Percentiles rank a stretch among this genome's conserved stretches.
Evolutionary conservation across 37 sponge, comb jelly and placozoan genomes (phyloP).

Genomic region (Haliclona indistincta): DNA sequence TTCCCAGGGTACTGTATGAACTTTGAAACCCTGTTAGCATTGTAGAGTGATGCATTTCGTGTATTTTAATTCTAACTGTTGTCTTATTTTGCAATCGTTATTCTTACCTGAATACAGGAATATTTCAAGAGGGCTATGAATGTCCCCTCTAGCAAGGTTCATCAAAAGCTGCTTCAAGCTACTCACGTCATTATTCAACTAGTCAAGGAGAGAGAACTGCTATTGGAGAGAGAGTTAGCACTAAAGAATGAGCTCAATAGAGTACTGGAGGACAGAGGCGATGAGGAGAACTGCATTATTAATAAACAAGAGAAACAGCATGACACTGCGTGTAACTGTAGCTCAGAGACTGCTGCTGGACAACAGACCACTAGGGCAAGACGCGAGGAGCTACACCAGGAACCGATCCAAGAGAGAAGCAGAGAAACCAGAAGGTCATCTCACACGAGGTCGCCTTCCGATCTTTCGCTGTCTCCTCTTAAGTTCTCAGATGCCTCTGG

Average conservation of each 20-base stretch:
- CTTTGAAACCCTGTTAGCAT: too few species aligned
- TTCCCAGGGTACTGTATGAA: too few species aligned
- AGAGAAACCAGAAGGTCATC: too few species aligned
- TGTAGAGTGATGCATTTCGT: too few species aligned
- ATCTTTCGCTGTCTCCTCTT: slow-evolving; percentile 3
- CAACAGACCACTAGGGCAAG: too few species aligned
- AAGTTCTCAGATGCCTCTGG: not conserved
- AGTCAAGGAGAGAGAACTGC: slow-evolving; percentile 31
- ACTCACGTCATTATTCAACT: slow-evolving; percentile 61
- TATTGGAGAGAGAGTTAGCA: not conserved
- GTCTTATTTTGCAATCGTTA: slow-evolving; percentile 16
- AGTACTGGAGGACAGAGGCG: not conserved
- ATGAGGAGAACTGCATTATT: not conserved
- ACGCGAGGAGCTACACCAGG: too few species aligned
- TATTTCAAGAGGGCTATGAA: slow-evolving; percentile 22
- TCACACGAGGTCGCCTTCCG: not conserved
- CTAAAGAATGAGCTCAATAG: not conserved
- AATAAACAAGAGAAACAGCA: too few species aligned
- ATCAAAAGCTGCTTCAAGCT: slow-evolving; percentile 57
- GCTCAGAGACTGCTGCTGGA: too few species aligned
- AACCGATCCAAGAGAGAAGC: too few species aligned
- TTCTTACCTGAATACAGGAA: not conserved
- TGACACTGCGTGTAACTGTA: too few species aligned
- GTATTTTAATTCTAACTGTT: not conserved
- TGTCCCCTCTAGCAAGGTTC: slow-evolving; percentile 40